These are phyloP conservation scores for Unio delphinus DNA, from an alignment of 2,888 invertebrate genomes.

Conservation along the genomic window DNA sequence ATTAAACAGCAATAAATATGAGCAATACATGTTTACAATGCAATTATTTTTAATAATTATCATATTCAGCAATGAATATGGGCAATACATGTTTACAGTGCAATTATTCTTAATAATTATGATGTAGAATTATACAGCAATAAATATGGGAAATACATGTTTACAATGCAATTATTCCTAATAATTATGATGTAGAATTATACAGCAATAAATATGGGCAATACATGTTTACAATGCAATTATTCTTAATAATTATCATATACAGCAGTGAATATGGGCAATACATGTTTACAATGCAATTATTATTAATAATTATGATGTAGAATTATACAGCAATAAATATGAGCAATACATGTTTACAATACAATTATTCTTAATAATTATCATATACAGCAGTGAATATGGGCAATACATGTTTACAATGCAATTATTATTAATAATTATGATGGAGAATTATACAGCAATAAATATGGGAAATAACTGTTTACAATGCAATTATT, in stretches of 20 bases:
- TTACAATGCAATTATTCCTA: not conserved
- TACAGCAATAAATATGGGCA: not conserved
- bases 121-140: no score
- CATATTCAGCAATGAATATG: no score
- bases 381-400: not conserved
- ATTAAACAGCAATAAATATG: no score
- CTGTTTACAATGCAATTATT: not conserved
- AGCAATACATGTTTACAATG: not conserved
- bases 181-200: not conserved
- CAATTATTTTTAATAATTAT: not conserved
- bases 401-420: not conserved
- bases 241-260: not conserved
- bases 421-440: not conserved
- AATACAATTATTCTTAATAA: not conserved
- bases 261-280: not conserved
- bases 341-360: not conserved
- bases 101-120: not conserved
- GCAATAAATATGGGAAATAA: not conserved
- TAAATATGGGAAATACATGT: not conserved
- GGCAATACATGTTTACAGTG: not conserved
- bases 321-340: no score
- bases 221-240: not conserved
- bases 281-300: not conserved
- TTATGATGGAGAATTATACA: not conserved
- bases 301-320: not conserved